Evolutionary conservation across 2,888 invertebrate genomes (phyloP).

Genomic region (Acleris holmiana): DNA sequence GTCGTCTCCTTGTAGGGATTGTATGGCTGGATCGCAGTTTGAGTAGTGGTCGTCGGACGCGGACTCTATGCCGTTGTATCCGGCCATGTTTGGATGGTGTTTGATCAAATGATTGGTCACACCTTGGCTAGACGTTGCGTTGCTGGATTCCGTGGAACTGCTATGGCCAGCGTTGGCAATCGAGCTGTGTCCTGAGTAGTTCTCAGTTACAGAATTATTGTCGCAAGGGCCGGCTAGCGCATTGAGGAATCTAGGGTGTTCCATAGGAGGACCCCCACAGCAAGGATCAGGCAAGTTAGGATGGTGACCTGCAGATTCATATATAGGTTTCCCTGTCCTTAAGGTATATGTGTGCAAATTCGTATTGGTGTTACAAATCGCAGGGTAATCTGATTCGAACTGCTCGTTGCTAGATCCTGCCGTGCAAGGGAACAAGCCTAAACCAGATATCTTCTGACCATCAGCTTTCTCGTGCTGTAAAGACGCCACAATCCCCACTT

Average conservation of each 20-base stretch:
- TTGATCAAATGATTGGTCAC: constrained; percentile 81
- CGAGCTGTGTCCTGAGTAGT: constrained; percentile 86
- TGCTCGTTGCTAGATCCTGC: constrained; percentile 93
- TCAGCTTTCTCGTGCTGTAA: constrained; percentile 90
- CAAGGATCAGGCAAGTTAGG: constrained; percentile 72
- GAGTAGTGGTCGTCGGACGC: constrained; percentile 82
- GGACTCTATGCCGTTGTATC: constrained; percentile 79
- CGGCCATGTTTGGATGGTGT: constrained; percentile 73
- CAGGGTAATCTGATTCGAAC: constrained; percentile 92
- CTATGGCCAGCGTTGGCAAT: constrained; percentile 82
- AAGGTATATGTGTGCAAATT: constrained; percentile 93
- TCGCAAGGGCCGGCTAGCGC: constrained; percentile 83
- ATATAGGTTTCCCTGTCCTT: constrained; percentile 90
- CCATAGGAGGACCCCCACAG: constrained; percentile 71
- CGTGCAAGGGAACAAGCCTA: constrained; percentile 92
- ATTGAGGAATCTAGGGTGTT: constrained; percentile 81
- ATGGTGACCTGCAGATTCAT: constrained; percentile 84
- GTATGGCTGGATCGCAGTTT: constrained; percentile 80
- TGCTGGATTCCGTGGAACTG: constrained; percentile 81
- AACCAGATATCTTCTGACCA: constrained; percentile 87
- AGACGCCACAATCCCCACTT: constrained; percentile 80
- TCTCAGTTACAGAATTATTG: constrained; percentile 86
- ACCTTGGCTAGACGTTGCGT: constrained; percentile 79
- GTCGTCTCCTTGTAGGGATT: constrained; percentile 78
- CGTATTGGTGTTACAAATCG: constrained; percentile 93